Base-by-base conservation (phyloP, 2,797 vertebrate genomes). In the Uromys caudimaculatus region DNA sequence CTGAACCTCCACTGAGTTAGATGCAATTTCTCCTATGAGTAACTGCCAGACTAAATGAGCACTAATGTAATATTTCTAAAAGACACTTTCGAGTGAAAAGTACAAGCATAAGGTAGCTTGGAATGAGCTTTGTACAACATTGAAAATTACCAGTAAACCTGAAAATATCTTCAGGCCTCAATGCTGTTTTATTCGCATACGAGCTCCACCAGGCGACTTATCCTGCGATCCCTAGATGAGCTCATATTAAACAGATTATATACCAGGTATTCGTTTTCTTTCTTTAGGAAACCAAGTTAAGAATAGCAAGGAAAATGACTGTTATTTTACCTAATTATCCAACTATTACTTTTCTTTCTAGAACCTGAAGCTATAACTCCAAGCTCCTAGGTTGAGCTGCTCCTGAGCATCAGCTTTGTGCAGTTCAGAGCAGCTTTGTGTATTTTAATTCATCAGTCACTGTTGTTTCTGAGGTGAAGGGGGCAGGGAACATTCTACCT, bases 281-380 rank as follows among this genome's bases (percentile, higher is more conserved):
- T 98, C 96, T 98, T 98, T 95, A 97, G 95, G 76, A 98, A 98
- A 92, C 73, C 90, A 98, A 98, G 95, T 96, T 97, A 96, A 97
- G 88, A 91, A 97, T 90, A 98, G 97, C 91, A 96, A 90, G 75
- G 71, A 96, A 95, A 95, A 97, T 91, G 17, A 84, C 32, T 96
- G 95, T 94, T 96, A 97, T 94, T 94, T 97, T 96, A 97, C 85
- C 67, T 71, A 97, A 83, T 94, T 97, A 94, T 79, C 84, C 78
- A 97, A 93, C 89, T 97, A 90, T 69, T 93, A 89, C 73, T 89
- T 92, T 96, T 96, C 44, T 96, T 81, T 78, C 56, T 95, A 75
- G 76, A 95, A 81, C 82, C 27, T 93, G 27, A 75, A 96, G 89
- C 79, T 97, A 78, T 62, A 78, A 90, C 82, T 76, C 94, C 38